Conservation (phyloP, 1,140 invertebrate genomes). For the Diabrotica virgifera region DNA sequence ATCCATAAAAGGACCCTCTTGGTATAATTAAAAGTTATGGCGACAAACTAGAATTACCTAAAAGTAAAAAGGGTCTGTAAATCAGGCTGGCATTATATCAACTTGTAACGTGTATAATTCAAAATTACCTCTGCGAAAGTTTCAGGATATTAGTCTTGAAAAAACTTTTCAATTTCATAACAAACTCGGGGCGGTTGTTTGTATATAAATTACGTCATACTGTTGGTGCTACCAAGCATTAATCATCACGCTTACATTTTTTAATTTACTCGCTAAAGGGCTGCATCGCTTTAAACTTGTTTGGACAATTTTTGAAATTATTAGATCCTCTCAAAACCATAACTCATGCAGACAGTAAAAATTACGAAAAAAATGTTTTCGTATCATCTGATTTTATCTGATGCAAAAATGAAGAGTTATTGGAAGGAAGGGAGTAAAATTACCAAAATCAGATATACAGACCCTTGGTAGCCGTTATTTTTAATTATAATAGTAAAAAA, state of each 20-base stretch:
- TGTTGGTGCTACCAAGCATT: conserved; percentile 3
- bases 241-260: conserved; percentile 10
- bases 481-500: too few species aligned
- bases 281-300: conserved; percentile 7
- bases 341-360: background rate
- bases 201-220: conserved; percentile 11
- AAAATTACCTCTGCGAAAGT: too few species aligned
- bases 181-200: conserved; percentile 4
- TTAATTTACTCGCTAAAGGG: conserved; percentile 8
- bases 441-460: too few species aligned
- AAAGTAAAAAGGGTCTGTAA: too few species aligned
- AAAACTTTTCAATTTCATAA: conserved; percentile 9
- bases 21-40: too few species aligned
- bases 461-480: too few species aligned
- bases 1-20: too few species aligned
- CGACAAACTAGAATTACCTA: too few species aligned
- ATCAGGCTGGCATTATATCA: too few species aligned
- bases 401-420: background rate
- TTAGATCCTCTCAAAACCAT: background rate
- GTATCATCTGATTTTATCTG: background rate
- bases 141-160: too few species aligned
- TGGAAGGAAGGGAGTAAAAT: background rate
- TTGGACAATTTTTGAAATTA: background rate
- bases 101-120: too few species aligned
- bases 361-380: background rate